Conservation (phyloP, 2,888 invertebrate genomes). For the Rhingia campestris region DNA sequence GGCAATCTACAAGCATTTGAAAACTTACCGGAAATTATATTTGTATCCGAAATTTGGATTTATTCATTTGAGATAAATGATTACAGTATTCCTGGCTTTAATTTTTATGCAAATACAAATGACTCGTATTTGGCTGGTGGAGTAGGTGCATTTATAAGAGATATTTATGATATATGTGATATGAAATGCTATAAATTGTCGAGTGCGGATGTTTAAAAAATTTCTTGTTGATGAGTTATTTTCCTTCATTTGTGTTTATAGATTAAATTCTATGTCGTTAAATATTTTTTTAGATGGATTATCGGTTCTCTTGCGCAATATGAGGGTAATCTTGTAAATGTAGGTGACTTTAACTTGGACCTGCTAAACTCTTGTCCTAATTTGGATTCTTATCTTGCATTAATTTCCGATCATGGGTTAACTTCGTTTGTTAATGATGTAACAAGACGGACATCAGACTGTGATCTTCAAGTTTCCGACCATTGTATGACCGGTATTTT, state of each 20-base stretch:
- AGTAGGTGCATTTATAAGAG: background rate
- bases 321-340: conserved; percentile 1
- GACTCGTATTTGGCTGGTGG: conserved; percentile 1
- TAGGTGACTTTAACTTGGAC: conserved; percentile 16
- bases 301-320: background rate
- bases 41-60: conserved; percentile 23
- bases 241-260: conserved; percentile 12
- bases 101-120: conserved; percentile 3
- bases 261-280: background rate
- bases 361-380: background rate
- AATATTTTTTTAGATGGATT: background rate
- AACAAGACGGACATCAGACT: background rate
- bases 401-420: conserved; percentile 9
- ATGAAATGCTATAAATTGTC: background rate
- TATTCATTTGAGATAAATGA: background rate
- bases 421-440: conserved; percentile 6
- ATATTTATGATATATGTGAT: background rate
- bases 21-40: conserved; percentile 11
- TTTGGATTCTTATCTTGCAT: conserved; percentile 9
- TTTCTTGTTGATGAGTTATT: conserved; percentile 3
- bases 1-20: conserved; percentile 8
- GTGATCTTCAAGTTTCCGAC: conserved; percentile 7
- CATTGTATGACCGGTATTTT: conserved; percentile 15
- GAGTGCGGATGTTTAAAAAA: conserved; percentile 6
- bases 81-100: conserved; percentile 8